Evolutionary conservation across 2,888 invertebrate genomes (phyloP), one percentile per base, ranked within the genome.

Genomic region (Luperina testacea): DNA sequence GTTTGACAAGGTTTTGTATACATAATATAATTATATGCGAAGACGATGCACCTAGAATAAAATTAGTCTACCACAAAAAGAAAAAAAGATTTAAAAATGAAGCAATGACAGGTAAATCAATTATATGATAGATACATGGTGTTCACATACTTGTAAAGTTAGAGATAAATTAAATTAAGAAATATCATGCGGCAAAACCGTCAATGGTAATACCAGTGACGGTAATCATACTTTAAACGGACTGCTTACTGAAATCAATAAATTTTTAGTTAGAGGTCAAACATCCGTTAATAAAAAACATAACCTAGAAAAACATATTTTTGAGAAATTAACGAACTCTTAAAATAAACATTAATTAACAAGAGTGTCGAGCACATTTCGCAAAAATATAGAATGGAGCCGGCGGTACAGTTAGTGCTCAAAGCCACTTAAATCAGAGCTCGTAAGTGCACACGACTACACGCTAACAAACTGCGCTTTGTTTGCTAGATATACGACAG

Each of bases 321-420:
- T 67, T 20, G 15, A 68, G 27, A 53, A 65, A 72, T 27, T 69
- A 77, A 78, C 67, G 38, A 72, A 77, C 27, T 70, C 11, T 4
- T 17, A 79, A 85, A 85, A 79, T 85, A 82, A 79, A 82, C 72
- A 79, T 82, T 82, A 85, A 82, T 85, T 82, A 85, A 75, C 24
- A 51, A 63, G 67, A 68, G 64, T 75, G 77, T 73, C 69, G 72
- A 65, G 67, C 59, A 79, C 15, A 73, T 85, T 84, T 78, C 53
- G 69, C 51, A 69, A 77, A 85, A 82, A 77, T 82, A 82, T 79
- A 75, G 69, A 78, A 85, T 82, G 75, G 53, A 65, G 57, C n/a
- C 32, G 74, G 69, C 57, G 70, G 17, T 57, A 82, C 85, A 57
- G 78, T 76, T 78, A 76, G 76, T 72, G 79, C 74, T 81, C 64